Evolutionary conservation across 2,797 vertebrate species (phyloP), one percentile per base, ranked within the genome.

Genomic region (Dendrocincla tyrannina): DNA sequence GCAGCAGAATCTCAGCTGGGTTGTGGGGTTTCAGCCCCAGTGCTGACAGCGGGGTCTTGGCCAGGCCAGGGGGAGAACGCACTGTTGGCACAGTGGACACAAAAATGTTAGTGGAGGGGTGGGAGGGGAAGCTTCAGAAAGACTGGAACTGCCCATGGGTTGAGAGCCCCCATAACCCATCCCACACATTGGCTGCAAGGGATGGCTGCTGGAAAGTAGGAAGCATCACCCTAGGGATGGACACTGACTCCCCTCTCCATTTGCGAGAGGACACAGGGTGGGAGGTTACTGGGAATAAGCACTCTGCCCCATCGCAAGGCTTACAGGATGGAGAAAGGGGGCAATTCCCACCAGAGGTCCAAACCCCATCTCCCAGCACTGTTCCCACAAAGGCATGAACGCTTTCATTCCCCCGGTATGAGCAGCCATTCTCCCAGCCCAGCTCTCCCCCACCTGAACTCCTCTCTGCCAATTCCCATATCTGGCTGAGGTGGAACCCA

Each of bases 11-110:
- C 64, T 99, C 99, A 1, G 99, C 98, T 0, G 99, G 99, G 91
- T 99, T 99, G 97, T 99, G 99, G 47, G 99, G 99, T 73, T 99
- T 99, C 95, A 99, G 97, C 35, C 99, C 99, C 95, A 99, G 97
- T 9, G 99, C 99, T 58, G 99, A 99, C 85, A 99, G 97, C 0
- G 99, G 99, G 7, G 99, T 99, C 98, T 99, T 99, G 84, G 99
- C 99, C 85, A 99, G 98, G 87, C 99, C 99, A 1, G 99, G 99
- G 46, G 99, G 99, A 58, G 99, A 99, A 23, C 99, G 99, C 93
- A 98, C 99, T 99, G 96, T 89, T 6, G 41, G 67, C 62, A 68
- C 8, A 17, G 86, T 1, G 56, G 33, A 58, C n/a, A 87, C 23
- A 81, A 49, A 6, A 72, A n/a, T 1, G 3, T 89, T 75, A 97